Evolutionary conservation across 1,140 invertebrate genomes (phyloP), one percentile per base, ranked within the genome.

Genomic region (Cyrtorhinus lividipennis): DNA sequence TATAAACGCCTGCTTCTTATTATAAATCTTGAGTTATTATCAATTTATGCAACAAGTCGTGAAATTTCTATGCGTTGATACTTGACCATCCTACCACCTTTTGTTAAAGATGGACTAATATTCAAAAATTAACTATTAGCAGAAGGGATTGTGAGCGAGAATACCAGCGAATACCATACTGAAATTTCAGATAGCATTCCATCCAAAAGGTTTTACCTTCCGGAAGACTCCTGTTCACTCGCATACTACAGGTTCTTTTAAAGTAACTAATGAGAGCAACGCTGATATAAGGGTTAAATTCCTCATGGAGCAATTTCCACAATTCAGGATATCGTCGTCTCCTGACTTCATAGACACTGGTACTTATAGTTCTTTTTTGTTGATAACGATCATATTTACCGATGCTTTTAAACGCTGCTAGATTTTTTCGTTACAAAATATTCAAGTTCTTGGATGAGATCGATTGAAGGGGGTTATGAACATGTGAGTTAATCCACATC

Each of bases 281-380:
- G 24, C 58, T 2, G 58, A 59, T 13, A 26, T 30, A 10, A 26
- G 22, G 5, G n/a, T 59, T 22, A 30, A n/a, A 59, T 59, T 59
- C 23, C 15, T 22, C 15, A 59, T 59, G 58, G 24, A n/a, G 2
- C n/a, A 59, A 18, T 59, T 59, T n/a, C 58, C 58, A 1, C 58
- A 59, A 30, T 27, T 59, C n/a, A 26, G 18, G 24, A 30, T 59
- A 8, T 26, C 58, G 8, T 13, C 12, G 8, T 53, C 48, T 12
- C 3, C 48, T 13, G 48, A 53, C 22, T 59, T 23, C 18, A 22
- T 1, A 38, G 56, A 24, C 5, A 24, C 3, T 23, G 62, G 22
- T 45, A 44, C 1, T 25, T 22, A 38, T 38, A 8, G 15, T 38
- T 38, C 5, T 38, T 38, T 38, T 38, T 38, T 15, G 30, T 38